These are phyloP conservation scores for Strix aluco DNA, from an alignment of 2,113 vertebrate genomes.

Conservation along the genomic window DNA sequence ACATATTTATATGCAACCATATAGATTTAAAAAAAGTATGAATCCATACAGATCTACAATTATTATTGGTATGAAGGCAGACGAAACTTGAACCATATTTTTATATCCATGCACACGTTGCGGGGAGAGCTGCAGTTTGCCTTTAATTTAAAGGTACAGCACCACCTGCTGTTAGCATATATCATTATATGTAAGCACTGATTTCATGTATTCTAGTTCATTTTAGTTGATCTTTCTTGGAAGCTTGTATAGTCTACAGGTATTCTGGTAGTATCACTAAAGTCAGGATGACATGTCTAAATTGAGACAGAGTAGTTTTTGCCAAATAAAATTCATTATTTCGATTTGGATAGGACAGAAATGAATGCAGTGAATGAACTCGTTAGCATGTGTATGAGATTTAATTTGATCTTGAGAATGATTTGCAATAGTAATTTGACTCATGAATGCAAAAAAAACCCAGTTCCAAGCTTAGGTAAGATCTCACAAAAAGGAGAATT, in stretches of 20 bases:
- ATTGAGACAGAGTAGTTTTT: background rate
- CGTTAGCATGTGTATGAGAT: background rate
- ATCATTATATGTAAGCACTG: background rate
- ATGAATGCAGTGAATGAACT: background rate
- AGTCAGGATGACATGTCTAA: background rate
- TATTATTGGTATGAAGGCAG: background rate
- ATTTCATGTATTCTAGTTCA: fast-evolving
- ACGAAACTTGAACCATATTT: background rate
- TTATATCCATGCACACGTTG: fast-evolving
- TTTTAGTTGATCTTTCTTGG: no score
- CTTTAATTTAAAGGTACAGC: conserved; percentile 2
- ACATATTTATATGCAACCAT: background rate
- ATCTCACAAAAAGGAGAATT: background rate
- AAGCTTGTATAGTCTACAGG: background rate
- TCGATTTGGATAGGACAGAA: background rate
- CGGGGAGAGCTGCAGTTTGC: background rate
- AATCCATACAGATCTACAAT: background rate
- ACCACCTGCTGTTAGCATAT: conserved; percentile 24
- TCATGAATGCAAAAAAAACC: background rate
- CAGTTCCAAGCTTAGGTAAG: background rate
- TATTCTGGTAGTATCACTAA: background rate
- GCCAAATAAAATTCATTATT: background rate
- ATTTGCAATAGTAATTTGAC: background rate
- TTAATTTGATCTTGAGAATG: background rate
- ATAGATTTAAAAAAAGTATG: background rate